These are phyloP conservation scores for Endomychus coccineus DNA, from an alignment of 2,888 invertebrate genomes.

Conservation along the genomic window DNA sequence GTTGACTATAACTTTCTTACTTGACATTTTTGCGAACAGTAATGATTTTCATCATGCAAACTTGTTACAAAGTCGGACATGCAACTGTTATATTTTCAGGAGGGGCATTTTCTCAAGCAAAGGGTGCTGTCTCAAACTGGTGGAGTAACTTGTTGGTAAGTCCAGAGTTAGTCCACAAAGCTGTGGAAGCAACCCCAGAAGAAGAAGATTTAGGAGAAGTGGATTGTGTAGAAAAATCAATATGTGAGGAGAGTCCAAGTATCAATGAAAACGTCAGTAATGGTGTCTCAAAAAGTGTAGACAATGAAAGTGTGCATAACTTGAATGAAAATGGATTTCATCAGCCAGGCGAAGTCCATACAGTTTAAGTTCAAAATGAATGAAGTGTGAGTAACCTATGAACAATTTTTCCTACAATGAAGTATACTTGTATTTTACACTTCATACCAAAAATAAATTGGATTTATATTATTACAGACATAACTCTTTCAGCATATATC, in stretches of 20 bases:
- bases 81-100: slow-evolving; percentile 48
- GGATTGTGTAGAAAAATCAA: slow-evolving; percentile 15
- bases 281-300: slow-evolving; percentile 19
- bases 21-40: too few relatives aligned
- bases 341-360: slow-evolving; percentile 34
- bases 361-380: slow-evolving; percentile 27
- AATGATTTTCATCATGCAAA: too few relatives aligned
- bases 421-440: too few relatives aligned
- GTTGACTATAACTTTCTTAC: too few relatives aligned
- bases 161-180: slow-evolving; percentile 36
- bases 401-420: too few relatives aligned
- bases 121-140: slow-evolving; percentile 80
- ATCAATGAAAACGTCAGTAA: slow-evolving; percentile 24
- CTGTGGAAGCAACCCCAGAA: slow-evolving; percentile 25
- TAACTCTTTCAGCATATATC: too few relatives aligned
- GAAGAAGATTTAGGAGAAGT: slow-evolving; percentile 11
- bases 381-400: slow-evolving; percentile 8
- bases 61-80: too few relatives aligned
- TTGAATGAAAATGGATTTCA: slow-evolving; percentile 20
- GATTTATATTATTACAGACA: too few relatives aligned
- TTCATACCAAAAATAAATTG: too few relatives aligned
- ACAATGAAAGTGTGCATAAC: slow-evolving; percentile 17
- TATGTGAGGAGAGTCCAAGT: slow-evolving; percentile 23
- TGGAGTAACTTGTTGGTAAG: slow-evolving; percentile 66
- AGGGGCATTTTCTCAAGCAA: slow-evolving; percentile 81